Percentiles rank a stretch among this genome's conserved stretches.
These are phyloP conservation scores for Gryllus longicercus DNA, from an alignment of 2,888 invertebrate species.

Conservation along the genomic window DNA sequence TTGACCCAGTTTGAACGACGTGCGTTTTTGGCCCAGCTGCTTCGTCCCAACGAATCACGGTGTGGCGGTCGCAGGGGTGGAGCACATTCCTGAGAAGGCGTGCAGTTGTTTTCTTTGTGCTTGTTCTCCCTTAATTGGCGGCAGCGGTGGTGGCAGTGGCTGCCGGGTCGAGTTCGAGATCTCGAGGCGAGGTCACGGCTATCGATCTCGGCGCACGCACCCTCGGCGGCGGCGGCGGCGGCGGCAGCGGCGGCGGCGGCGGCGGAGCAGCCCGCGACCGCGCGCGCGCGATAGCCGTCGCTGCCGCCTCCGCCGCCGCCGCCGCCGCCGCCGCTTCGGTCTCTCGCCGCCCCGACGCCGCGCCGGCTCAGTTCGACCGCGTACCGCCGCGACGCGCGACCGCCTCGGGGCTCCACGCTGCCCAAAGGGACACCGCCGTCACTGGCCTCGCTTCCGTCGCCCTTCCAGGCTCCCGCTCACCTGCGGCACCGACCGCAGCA, in stretches of 20 bases:
- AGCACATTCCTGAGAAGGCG: too few species aligned
- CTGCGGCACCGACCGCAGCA: too few species aligned
- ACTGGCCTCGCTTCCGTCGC: too few species aligned
- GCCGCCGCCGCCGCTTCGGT: too few species aligned
- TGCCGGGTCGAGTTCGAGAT: conserved; percentile 7
- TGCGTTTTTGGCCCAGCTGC: too few species aligned
- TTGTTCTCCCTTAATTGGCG: conserved; percentile 8
- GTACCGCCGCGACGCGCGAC: not conserved
- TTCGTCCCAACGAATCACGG: too few species aligned
- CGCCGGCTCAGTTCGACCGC: not conserved
- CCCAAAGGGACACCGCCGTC: too few species aligned
- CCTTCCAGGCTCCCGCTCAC: too few species aligned
- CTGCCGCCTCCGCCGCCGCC: not conserved
- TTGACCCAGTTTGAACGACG: too few species aligned
- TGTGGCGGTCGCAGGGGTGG: too few species aligned
- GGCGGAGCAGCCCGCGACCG: not conserved
- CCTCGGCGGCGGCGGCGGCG: not conserved
- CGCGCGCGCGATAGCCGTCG: not conserved
- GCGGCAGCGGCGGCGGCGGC: too few species aligned
- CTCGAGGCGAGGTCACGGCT: conserved; percentile 17
- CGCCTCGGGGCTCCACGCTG: not conserved
- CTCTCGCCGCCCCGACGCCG: not conserved
- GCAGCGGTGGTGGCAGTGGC: not conserved
- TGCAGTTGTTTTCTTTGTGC: not conserved
- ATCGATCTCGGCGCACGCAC: conserved; percentile 10